Evolutionary conservation across 2,113 vertebrate species (phyloP).

Genomic region (Turnix velox): DNA sequence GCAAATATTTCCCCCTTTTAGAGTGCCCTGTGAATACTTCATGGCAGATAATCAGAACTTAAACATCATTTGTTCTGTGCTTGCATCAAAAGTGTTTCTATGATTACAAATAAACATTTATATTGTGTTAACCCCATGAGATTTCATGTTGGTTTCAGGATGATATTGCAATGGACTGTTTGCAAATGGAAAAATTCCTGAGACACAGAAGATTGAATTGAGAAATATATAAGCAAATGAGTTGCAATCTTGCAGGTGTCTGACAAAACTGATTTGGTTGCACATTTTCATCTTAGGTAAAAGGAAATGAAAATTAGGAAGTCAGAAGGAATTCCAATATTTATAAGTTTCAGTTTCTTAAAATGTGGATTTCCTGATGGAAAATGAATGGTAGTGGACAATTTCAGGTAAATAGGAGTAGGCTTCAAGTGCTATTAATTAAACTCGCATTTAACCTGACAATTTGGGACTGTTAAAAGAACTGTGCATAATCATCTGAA

Average conservation of each 20-base stretch:
- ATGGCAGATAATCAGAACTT: slow-evolving; percentile 11
- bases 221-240: neutral
- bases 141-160: neutral
- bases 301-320: neutral
- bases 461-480: neutral
- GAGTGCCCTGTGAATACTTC: neutral
- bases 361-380: neutral
- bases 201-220: neutral
- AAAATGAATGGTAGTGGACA: neutral
- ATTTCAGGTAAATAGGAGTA: neutral
- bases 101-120: slow-evolving; percentile 1
- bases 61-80: neutral
- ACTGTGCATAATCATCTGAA: neutral
- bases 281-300: neutral
- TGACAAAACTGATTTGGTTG: neutral
- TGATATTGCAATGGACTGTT: neutral
- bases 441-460: neutral
- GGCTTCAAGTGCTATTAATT: neutral
- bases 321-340: neutral
- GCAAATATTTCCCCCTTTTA: slow-evolving; percentile 39
- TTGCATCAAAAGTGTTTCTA: neutral
- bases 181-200: neutral
- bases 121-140: neutral
- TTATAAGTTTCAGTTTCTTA: neutral
- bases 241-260: neutral